A percentile compares a stretch with the other conserved stretches of the same genome.
Evolutionary conservation across 2,888 invertebrate genomes (phyloP).

Genomic region (Pachliopta kotzebuea): DNA sequence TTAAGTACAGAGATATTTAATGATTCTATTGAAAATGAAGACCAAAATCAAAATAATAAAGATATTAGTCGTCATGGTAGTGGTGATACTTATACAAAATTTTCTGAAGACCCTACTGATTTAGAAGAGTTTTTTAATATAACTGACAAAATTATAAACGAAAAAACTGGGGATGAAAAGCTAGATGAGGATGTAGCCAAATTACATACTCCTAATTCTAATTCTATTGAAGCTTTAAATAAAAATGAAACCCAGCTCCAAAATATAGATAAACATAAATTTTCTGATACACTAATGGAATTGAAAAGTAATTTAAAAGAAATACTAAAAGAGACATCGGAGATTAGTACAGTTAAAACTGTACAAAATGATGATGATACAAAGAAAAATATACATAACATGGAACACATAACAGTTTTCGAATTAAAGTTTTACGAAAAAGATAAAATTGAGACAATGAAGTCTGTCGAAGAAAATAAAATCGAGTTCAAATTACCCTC

Average conservation of each 20-base stretch:
- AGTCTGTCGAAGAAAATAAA: slow-evolving; percentile 30
- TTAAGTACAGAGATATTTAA: slow-evolving; percentile 51
- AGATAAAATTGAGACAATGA: slow-evolving; percentile 32
- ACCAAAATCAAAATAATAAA: slow-evolving; percentile 40
- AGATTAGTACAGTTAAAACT: slow-evolving; percentile 38
- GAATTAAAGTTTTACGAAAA: slow-evolving; percentile 54
- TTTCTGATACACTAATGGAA: slow-evolving; percentile 60
- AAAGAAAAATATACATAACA: slow-evolving; percentile 52
- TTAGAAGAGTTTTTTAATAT: slow-evolving; percentile 69
- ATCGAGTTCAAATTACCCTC: slow-evolving; percentile 57
- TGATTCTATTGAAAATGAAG: slow-evolving; percentile 48
- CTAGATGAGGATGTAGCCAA: slow-evolving; percentile 46
- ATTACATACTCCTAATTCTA: slow-evolving; percentile 66
- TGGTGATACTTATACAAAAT: slow-evolving; percentile 73
- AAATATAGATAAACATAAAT: slow-evolving; percentile 39
- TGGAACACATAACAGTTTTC: slow-evolving; percentile 71
- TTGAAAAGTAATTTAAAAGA: slow-evolving; percentile 62
- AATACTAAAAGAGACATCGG: slow-evolving; percentile 48
- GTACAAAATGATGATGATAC: slow-evolving; percentile 35
- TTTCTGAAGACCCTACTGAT: slow-evolving; percentile 63
- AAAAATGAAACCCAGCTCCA: slow-evolving; percentile 32
- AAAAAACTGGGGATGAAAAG: slow-evolving; percentile 40
- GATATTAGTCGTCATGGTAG: slow-evolving; percentile 60
- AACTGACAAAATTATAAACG: slow-evolving; percentile 63
- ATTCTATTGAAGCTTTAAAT: slow-evolving; percentile 61